Base-by-base conservation (phyloP, 2,113 vertebrate genomes). In the Antennarius striatus region DNA sequence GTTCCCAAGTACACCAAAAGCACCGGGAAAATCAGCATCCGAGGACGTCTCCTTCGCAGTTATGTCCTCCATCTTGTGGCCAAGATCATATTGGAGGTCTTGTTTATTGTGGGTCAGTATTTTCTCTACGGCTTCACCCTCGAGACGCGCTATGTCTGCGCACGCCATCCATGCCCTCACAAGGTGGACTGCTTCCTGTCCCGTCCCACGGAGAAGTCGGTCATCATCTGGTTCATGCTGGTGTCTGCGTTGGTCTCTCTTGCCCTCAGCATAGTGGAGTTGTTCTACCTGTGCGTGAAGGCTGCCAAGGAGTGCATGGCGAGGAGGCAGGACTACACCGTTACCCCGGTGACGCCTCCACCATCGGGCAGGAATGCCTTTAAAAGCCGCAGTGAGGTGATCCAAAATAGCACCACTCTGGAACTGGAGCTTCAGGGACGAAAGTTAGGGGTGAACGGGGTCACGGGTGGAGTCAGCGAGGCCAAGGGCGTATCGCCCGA, bases 171-270 rank as follows among this genome's bases (percentile, higher is more conserved):
- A 30, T 99, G 98, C 84, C 97, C 96, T 0, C 96, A 99, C 89
- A 91, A 91, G 10, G 96, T 99, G 82, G 97, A 99, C 91, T 99
- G 97, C 83, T 99, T 96, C 88, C 93, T 99, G 82, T 99, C 97
- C 0, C 88, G 98, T 63, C 97, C 98, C 29, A 98, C 96, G 0
- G 98, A 99, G 90, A 99, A 99, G 81, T 97, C 94, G 1, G 82
- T 99, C 65, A 96, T 99, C 91, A 98, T 99, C 84, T 92, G 98
- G 91, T 99, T 98, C 89, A 99, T 98, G 98, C 84, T 99, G 89
- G 95, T 93, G 7, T 92, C 97, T 46, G 96, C 97, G n/a, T 89
- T 93, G 0, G 76, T 97, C 8, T 99, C 98, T 0, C 90, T 98
- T 11, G 53, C 93, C n/a, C 92, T 99, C 78, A 95, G 95, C 71